These are phyloP conservation scores for Drosophila paulistorum DNA, from an alignment of 1,140 invertebrate genomes.

Conservation along the genomic window DNA sequence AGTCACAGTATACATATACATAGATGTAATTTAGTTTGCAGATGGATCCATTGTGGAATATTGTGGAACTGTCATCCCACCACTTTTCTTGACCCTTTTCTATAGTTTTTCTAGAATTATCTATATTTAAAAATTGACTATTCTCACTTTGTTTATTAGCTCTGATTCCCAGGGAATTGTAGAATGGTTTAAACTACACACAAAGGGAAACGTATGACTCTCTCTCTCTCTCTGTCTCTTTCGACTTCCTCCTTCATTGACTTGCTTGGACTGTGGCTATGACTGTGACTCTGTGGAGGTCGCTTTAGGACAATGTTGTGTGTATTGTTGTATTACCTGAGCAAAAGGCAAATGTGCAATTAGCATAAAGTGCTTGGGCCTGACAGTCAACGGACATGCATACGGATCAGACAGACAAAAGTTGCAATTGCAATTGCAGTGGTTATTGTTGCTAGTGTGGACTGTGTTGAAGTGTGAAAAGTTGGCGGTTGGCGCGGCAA, in stretches of 20 bases:
- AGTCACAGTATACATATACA: no score
- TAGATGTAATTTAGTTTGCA: neutral
- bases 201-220: neutral
- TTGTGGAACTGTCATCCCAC: no score
- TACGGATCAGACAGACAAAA: conserved; percentile 24
- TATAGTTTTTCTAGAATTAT: no score
- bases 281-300: conserved; percentile 25
- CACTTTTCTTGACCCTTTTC: no score
- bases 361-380: conserved; percentile 70
- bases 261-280: conserved; percentile 27
- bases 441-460: conserved; percentile 36
- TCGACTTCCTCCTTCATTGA: conserved; percentile 36
- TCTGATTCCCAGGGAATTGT: no score
- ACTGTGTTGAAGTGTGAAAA: conserved; percentile 70
- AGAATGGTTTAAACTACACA: no score
- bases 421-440: conserved; percentile 44
- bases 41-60: neutral
- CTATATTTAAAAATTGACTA: neutral
- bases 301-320: conserved; percentile 29
- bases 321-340: conserved; percentile 47
- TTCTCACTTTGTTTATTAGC: neutral
- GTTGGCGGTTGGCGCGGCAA: conserved; percentile 53
- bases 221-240: neutral
- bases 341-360: conserved; percentile 76
- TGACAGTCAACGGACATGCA: conserved; percentile 39